These are phyloP conservation scores for Tenebrosternarchus preto DNA, from an alignment of 2,113 vertebrate species.

Conservation along the genomic window DNA sequence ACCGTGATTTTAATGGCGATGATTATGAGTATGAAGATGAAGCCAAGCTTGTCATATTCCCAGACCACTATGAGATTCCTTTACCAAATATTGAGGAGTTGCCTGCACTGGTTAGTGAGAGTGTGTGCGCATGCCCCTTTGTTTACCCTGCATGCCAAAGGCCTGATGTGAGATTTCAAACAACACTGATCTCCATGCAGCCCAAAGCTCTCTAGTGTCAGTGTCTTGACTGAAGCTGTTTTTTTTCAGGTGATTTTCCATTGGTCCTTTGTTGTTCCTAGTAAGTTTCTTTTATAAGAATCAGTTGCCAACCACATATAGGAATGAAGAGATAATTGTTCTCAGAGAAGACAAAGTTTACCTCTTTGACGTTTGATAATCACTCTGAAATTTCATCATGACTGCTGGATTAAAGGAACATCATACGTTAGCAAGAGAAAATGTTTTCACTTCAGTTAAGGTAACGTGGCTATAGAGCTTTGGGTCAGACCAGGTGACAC, in stretches of 20 bases:
- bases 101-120: slow-evolving; percentile 94
- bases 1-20: slow-evolving; percentile 87
- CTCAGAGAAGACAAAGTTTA: too few species aligned
- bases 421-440: neutral
- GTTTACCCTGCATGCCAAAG: slow-evolving; percentile 52
- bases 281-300: slow-evolving; percentile 16
- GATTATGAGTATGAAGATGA: slow-evolving; percentile 97
- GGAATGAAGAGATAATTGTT: too few species aligned
- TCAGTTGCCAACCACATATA: neutral
- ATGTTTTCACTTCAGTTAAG: neutral
- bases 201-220: neutral
- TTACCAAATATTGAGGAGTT: slow-evolving; percentile 99
- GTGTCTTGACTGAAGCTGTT: neutral
- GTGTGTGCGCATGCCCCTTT: slow-evolving; percentile 54
- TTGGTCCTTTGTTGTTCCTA: neutral
- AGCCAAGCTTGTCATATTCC: slow-evolving; percentile 97
- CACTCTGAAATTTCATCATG: neutral
- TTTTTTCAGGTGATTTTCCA: neutral
- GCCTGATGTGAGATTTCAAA: slow-evolving; percentile 37
- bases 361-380: neutral
- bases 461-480: neutral
- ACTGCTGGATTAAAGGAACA: neutral
- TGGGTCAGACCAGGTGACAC: neutral
- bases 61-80: slow-evolving; percentile 97
- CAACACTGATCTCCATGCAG: slow-evolving; percentile 19